Evolutionary conservation across 2,113 vertebrate species (phyloP), one percentile per base, ranked within the genome.

Genomic region (Dromas ardeola): DNA sequence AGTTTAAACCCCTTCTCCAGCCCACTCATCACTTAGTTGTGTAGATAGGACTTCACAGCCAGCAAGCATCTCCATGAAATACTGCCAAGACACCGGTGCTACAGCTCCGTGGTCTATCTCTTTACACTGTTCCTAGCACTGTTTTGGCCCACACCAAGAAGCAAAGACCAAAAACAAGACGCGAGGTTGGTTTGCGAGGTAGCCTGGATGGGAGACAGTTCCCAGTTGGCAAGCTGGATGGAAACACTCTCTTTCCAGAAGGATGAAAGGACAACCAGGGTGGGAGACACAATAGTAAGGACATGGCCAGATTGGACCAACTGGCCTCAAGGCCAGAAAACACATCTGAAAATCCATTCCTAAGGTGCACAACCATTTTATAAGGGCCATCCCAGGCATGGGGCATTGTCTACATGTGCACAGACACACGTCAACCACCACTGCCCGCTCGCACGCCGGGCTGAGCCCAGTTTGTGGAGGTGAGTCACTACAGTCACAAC

Each of bases 251-350:
- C 11, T 22, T 74, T 61, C 3, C 17, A 61, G 81, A 67, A 66
- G 42, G 56, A n/a, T 11, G 15, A 6, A 61, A 32, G 17, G 40
- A 15, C 32, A 66, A 0, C 0, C 49, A 29, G 25, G 8, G 15
- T 6, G 3, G 21, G 12, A 62, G 74, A 25, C 1, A 1, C 0
- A 6, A 13, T 18, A 65, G 7, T 3, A 5, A 56, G 6, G 9
- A 22, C 49, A 81, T 1, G 22, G 50, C 34, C 45, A 47, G 29
- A 22, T 10, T 20, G 26, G 17, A 70, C 10, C 56, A 30, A 0
- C 0, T 45, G 42, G n/a, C 21, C 52, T 72, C 40, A 66, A 45
- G 43, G 58, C 3, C 67, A 65, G 49, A 22, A 86, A 85, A 85
- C 13, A 40, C 50, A 32, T 8, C 49, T 81, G 53, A 30, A 74